Evolutionary conservation across 2,113 vertebrate species (phyloP).

Genomic region (Chelonoidis abingdonii): DNA sequence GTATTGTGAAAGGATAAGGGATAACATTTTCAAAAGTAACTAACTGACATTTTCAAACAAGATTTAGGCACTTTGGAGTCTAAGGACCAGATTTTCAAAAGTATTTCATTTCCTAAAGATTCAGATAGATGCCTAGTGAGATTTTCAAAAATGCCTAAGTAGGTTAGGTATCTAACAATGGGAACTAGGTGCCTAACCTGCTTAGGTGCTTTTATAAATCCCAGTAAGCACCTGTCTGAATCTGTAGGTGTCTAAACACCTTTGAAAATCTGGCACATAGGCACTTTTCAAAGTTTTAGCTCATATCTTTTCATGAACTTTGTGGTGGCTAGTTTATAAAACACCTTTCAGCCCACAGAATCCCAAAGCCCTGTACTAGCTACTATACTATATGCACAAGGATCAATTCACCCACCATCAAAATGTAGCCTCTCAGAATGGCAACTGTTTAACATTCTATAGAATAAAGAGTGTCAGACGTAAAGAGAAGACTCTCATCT

Average conservation of each 20-base stretch:
- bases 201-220: not conserved
- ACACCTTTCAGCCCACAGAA: not conserved
- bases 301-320: not conserved
- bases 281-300: not conserved
- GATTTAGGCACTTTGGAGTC: not conserved
- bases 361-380: not conserved
- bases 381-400: not conserved
- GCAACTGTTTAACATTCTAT: no score
- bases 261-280: not conserved
- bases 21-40: slow-evolving; percentile 54
- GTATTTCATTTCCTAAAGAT: not conserved
- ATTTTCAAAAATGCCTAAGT: not conserved
- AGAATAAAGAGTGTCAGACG: not conserved
- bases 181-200: not conserved
- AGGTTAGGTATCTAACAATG: not conserved
- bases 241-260: not conserved
- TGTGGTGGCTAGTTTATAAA: not conserved
- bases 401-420: not conserved
- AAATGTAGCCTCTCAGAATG: not conserved
- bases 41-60: not conserved
- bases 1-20: not conserved
- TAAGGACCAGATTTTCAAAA: not conserved
- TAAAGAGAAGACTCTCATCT: not conserved
- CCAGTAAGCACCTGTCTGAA: not conserved
- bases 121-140: not conserved